phyloP scores from a whole-genome alignment of 2,797 vertebrate genomes.

The Acrocephalus scirpaceus region DNA sequence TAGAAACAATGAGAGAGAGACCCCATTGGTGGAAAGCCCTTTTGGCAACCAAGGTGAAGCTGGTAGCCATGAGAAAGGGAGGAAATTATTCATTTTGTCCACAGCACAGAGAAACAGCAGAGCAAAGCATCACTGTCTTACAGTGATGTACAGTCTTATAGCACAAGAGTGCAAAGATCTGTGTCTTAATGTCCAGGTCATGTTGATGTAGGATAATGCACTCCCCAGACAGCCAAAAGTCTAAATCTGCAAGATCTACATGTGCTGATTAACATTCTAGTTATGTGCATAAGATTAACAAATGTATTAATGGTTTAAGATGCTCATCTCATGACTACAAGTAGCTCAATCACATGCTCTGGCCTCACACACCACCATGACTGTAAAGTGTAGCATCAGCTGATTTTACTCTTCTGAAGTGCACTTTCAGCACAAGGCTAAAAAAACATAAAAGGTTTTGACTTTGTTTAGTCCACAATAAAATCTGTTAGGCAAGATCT shows the following conservation, averaged over 20 bases:
- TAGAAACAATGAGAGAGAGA: neutral
- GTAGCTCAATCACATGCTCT: neutral
- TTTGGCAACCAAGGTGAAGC: neutral
- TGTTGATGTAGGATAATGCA: neutral
- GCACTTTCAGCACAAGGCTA: neutral
- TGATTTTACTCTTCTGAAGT: neutral
- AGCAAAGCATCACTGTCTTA: neutral
- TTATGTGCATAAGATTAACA: neutral
- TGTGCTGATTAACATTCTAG: neutral
- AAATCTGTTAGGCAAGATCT: neutral
- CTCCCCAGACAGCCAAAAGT: neutral
- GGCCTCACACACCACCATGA: neutral
- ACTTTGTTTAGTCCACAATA: neutral
- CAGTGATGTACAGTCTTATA: neutral
- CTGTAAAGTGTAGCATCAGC: neutral
- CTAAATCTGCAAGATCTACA: neutral
- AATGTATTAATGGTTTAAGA: neutral
- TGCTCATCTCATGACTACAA: neutral
- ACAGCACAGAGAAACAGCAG: neutral
- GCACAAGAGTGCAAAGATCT: neutral
- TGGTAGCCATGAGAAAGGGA: neutral
- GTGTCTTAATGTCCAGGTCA: fast-evolving
- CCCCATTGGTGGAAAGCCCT: neutral
- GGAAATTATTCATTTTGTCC: neutral
- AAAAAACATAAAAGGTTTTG: neutral